Evolutionary conservation across 2,113 vertebrate species (phyloP), one percentile per base, ranked within the genome.

Genomic region (Taxidea taxus): DNA sequence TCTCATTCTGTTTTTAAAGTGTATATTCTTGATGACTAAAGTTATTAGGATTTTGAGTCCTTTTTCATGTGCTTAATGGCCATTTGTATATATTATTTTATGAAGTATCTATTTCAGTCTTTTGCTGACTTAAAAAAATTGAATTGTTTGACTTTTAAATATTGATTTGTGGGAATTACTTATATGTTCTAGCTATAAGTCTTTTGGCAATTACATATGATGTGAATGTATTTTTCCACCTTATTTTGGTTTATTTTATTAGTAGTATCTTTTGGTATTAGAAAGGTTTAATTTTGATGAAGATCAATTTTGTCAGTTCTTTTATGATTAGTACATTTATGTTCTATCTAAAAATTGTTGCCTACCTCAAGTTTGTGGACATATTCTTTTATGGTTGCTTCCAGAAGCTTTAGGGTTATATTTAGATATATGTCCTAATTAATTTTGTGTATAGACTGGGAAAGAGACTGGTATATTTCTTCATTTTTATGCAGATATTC

Each of bases 181-280:
- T 66, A 15, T 90, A n/a, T 91, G 39, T 90, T 77, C 27, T 44
- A 58, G 18, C 25, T 56, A 23, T 1, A 39, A 70, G 21, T 78
- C 54, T 91, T 77, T 51, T 83, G 37, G 80, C 37, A 91, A 4
- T 75, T 81, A 29, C 10, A 68, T 64, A 27, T 91, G 31, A 37
- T 94, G 7, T 84, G 27, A 34, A 31, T 94, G 49, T 83, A 66
- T 91, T 77, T 94, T 68, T 25, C 31, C 10, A 20, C 72, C 10
- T 87, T 3, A 87, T 87, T 87, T 82, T 91, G 58, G 27, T 64
- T 93, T 91, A 68, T 66, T 88, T 94, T 72, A 62, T 87, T 96
- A 66, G 64, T 89, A 80, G 4, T 42, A 75, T 90, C 18, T 90
- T 66, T 84, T 90, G 7, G 62, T 64, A 75, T 47, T 87, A 74